Conservation (phyloP, 37 sponge, comb jelly and placozoan species). For the Ephydatia muelleri region DNA sequence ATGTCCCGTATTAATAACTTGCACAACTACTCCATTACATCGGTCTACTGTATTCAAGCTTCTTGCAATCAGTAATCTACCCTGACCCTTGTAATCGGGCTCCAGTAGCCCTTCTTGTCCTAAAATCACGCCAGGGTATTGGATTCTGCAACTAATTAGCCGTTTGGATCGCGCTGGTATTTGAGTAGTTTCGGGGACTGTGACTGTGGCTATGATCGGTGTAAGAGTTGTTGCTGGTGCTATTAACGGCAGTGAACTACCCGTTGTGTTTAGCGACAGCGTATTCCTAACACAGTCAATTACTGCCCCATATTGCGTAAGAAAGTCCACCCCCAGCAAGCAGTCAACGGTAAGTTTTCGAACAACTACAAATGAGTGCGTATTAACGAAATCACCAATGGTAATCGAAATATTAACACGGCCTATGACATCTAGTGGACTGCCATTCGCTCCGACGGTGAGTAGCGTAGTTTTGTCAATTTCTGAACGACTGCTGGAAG, state of each 20-base stretch:
- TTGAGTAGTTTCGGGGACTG: neutral
- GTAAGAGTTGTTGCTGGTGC: no score
- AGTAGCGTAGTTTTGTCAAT: no score
- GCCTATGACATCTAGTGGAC: no score
- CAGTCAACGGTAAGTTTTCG: slow-evolving; percentile 16
- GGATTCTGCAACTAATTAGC: slow-evolving; percentile 1
- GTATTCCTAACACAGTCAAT: neutral
- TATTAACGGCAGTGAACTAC: neutral
- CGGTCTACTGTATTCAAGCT: neutral
- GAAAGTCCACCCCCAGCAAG: slow-evolving; percentile 18
- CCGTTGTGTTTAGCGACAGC: neutral
- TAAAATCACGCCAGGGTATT: neutral
- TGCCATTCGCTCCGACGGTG: no score
- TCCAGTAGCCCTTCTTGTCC: neutral
- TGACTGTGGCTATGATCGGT: neutral
- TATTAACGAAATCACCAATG: no score
- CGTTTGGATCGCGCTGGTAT: neutral
- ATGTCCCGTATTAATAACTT: slow-evolving; percentile 6
- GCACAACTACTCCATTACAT: neutral
- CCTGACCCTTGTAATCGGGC: neutral
- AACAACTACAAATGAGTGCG: no score
- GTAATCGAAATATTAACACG: no score
- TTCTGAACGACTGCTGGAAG: no score
- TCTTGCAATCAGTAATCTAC: slow-evolving; percentile 6
- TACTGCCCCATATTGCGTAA: slow-evolving; percentile 7